Conservation (phyloP, 2,797 vertebrate genomes). For the Etheostoma nigrum region DNA sequence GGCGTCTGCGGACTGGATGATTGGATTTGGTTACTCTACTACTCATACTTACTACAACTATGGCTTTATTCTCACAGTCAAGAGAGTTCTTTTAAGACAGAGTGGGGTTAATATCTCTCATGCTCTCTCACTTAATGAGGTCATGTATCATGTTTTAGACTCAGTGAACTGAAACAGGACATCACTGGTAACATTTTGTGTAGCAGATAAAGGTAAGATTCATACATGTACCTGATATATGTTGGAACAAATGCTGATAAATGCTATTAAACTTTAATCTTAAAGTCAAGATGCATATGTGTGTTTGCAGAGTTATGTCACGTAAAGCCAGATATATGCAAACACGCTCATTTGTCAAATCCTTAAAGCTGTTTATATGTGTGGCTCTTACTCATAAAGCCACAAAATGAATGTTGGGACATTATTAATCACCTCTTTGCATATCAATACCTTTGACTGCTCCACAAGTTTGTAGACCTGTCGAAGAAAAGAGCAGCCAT, state of each 20-base stretch:
- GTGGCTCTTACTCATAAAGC: neutral
- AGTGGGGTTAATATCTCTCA: neutral
- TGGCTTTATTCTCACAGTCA: conserved; percentile 10
- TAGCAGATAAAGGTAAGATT: neutral
- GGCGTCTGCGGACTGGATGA: neutral
- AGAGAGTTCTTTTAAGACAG: conserved; percentile 3
- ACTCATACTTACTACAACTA: conserved; percentile 12
- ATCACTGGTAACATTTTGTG: neutral
- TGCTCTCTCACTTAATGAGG: neutral
- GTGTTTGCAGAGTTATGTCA: neutral
- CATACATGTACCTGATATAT: neutral
- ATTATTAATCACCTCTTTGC: neutral
- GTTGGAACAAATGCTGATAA: neutral
- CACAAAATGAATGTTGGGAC: neutral
- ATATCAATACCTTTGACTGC: neutral
- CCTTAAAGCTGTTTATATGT: neutral
- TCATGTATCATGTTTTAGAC: neutral
- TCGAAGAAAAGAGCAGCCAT: neutral
- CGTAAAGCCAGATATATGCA: neutral
- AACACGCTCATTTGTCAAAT: neutral
- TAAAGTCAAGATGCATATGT: neutral
- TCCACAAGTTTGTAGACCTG: neutral
- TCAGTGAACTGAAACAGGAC: neutral
- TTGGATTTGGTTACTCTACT: conserved; percentile 40
- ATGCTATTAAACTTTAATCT: neutral